These are phyloP conservation scores for Scaptomyza caliginosa DNA, from an alignment of 2,888 invertebrate species.

Conservation along the genomic window DNA sequence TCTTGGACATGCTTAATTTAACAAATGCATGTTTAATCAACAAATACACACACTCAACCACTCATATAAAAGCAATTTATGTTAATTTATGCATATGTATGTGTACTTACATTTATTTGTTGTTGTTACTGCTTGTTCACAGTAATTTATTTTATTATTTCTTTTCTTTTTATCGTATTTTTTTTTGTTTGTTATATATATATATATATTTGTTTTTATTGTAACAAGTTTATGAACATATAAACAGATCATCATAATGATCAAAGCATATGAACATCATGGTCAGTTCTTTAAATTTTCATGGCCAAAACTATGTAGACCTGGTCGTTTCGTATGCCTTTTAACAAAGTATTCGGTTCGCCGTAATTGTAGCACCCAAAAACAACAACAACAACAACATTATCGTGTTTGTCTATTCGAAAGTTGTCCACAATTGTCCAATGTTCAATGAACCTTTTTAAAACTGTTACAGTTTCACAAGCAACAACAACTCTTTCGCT, in stretches of 20 bases:
- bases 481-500: neutral
- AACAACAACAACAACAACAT: constrained; percentile 20
- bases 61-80: constrained; percentile 25
- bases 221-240: constrained; percentile 31
- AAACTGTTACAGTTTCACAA: constrained; percentile 56
- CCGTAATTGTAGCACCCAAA: constrained; percentile 58
- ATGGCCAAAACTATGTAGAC: constrained; percentile 51
- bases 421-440: constrained; percentile 61
- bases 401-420: constrained; percentile 54
- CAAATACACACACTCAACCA: constrained; percentile 13
- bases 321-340: constrained; percentile 42
- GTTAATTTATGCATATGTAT: constrained; percentile 46
- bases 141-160: constrained; percentile 22
- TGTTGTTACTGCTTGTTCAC: constrained; percentile 3
- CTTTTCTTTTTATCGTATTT: constrained; percentile 4
- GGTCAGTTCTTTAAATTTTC: constrained; percentile 45
- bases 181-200: no score
- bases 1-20: constrained; percentile 63
- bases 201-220: constrained; percentile 19
- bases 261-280: constrained; percentile 15
- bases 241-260: neutral
- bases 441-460: constrained; percentile 70
- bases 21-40: constrained; percentile 63
- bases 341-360: constrained; percentile 9
- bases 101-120: constrained; percentile 6